A percentile compares a stretch with the other conserved stretches of the same genome.
These are phyloP conservation scores for Spilosoma lubricipeda DNA, from an alignment of 2,888 invertebrate species.

Conservation along the genomic window DNA sequence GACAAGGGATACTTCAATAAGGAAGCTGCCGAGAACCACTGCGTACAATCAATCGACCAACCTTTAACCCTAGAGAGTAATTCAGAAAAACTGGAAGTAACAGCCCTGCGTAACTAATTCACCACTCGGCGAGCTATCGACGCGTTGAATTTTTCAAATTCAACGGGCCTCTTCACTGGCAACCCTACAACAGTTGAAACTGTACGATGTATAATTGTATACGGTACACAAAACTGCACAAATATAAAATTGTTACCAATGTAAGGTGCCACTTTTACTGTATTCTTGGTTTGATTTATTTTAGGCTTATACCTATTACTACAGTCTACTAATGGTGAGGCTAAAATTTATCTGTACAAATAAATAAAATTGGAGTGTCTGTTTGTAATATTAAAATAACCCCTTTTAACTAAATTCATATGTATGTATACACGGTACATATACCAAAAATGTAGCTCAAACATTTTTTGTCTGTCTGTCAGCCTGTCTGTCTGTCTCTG, in stretches of 20 bases:
- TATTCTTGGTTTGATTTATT: neutral
- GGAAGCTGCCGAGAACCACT: neutral
- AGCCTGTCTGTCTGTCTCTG: no score
- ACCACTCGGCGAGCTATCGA: constrained; percentile 60
- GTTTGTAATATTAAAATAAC: no score
- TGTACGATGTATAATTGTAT: constrained; percentile 13
- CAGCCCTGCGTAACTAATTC: constrained; percentile 66
- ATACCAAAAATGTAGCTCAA: no score
- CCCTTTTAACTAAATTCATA: no score
- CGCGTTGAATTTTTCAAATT: constrained; percentile 76
- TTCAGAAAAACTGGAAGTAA: constrained; percentile 1
- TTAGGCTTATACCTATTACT: neutral
- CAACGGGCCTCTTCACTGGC: constrained; percentile 60
- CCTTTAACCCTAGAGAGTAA: neutral
- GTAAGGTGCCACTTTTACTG: constrained; percentile 16
- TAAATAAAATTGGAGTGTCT: no score
- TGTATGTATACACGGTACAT: no score
- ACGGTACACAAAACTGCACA: constrained; percentile 29
- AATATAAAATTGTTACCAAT: constrained; percentile 33
- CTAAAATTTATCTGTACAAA: no score
- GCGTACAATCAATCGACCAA: neutral
- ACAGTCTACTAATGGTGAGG: no score
- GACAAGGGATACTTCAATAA: neutral
- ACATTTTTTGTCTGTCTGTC: no score
- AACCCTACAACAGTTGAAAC: constrained; percentile 38